Conservation (phyloP, 2,113 vertebrate genomes). For the Calypte anna region DNA sequence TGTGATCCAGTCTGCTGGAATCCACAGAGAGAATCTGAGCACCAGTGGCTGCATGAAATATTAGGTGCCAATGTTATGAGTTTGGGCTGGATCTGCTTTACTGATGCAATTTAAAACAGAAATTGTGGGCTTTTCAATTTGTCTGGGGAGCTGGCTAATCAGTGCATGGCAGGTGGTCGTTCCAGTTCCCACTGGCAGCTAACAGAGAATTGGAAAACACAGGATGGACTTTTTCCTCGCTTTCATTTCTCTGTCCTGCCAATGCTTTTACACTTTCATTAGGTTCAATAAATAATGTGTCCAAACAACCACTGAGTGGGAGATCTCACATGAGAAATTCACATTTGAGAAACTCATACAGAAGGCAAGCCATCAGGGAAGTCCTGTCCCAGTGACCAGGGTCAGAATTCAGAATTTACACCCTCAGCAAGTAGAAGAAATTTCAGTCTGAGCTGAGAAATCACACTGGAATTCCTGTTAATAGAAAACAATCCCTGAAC, state of each 20-base stretch:
- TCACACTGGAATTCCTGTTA: neutral
- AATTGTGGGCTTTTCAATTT: neutral
- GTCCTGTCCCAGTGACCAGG: fast-evolving
- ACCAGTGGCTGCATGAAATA: neutral
- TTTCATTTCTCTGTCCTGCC: neutral
- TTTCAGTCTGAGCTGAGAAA: neutral
- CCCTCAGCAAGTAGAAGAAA: neutral
- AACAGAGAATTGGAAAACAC: neutral
- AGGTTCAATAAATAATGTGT: neutral
- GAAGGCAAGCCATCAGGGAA: neutral
- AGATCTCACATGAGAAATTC: neutral
- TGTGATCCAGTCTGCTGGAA: neutral
- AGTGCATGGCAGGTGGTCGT: neutral
- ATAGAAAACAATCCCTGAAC: neutral
- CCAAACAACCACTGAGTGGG: neutral
- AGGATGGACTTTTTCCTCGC: neutral
- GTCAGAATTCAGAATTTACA: neutral
- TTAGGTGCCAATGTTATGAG: neutral
- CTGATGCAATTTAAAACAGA: neutral
- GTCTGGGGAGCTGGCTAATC: neutral
- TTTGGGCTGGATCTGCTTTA: neutral
- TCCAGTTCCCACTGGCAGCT: neutral
- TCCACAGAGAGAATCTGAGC: neutral
- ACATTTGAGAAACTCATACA: neutral
- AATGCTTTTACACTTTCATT: neutral